Evolutionary conservation across 1,140 invertebrate genomes (phyloP).

Genomic region (Rhopalosiphum maidis): DNA sequence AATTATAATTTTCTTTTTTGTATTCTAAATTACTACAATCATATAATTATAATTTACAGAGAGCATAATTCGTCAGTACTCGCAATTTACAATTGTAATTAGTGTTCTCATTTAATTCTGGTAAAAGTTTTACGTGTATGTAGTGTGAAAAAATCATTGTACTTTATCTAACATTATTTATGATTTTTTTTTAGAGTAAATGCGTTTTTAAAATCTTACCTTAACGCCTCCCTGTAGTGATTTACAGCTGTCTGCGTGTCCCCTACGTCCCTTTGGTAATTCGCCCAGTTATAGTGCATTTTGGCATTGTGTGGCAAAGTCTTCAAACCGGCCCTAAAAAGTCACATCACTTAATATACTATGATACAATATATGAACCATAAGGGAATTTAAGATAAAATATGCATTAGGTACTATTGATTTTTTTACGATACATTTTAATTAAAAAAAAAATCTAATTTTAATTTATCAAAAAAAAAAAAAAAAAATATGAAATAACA

Average conservation of each 20-base stretch:
- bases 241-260: slow-evolving; percentile 74
- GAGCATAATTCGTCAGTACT: background rate
- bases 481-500: background rate
- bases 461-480: background rate
- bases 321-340: slow-evolving; percentile 78
- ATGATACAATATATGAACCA: background rate
- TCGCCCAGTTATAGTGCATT: slow-evolving; percentile 90
- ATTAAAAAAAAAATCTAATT: background rate
- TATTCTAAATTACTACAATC: background rate
- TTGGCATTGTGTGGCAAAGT: slow-evolving; percentile 86
- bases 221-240: slow-evolving; percentile 82
- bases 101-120: background rate
- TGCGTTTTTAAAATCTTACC: slow-evolving; percentile 68
- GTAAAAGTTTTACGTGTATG: background rate
- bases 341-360: slow-evolving; percentile 27
- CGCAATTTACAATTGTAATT: background rate
- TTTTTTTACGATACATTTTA: background rate
- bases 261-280: slow-evolving; percentile 79
- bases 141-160: background rate
- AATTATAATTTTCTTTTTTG: background rate
- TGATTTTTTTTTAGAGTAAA: slow-evolving; percentile 38
- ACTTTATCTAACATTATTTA: background rate
- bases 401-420: background rate
- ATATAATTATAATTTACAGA: background rate
- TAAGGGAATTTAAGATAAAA: slow-evolving; percentile 10